phyloP scores from a whole-genome alignment of 1,140 invertebrate genomes.

The Drosophila willistoni region DNA sequence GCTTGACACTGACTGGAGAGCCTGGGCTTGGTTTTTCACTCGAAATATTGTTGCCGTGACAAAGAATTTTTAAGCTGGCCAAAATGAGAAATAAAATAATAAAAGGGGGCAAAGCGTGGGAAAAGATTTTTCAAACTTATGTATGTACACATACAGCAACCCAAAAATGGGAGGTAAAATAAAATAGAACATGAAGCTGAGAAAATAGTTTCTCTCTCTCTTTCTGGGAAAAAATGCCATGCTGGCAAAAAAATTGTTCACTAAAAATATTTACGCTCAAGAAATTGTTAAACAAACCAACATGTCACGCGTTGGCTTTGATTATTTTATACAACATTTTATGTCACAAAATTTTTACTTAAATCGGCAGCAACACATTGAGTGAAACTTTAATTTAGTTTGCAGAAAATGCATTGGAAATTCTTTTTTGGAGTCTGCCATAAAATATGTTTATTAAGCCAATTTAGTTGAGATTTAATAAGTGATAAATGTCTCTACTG shows the following conservation, averaged over 20 bases:
- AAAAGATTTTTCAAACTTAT: slow-evolving; percentile 55
- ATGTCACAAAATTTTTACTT: no score
- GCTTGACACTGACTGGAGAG: slow-evolving; percentile 23
- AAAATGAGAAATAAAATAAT: slow-evolving; percentile 30
- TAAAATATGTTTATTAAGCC: no score
- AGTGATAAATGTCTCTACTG: no score
- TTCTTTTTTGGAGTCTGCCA: no score
- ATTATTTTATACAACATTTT: not conserved
- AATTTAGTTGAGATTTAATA: no score
- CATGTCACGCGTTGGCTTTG: not conserved
- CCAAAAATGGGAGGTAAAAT: not conserved
- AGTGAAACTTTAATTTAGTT: no score
- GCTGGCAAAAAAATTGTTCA: slow-evolving; percentile 18
- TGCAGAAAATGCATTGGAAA: no score
- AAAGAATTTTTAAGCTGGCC: slow-evolving; percentile 66
- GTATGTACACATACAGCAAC: slow-evolving; percentile 19
- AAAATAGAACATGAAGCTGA: slow-evolving; percentile 15
- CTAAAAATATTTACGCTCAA: slow-evolving; percentile 4
- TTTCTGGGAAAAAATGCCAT: slow-evolving; percentile 30
- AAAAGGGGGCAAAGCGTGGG: slow-evolving; percentile 37
- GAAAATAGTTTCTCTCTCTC: not conserved
- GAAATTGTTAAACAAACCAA: slow-evolving; percentile 3
- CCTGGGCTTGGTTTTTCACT: slow-evolving; percentile 29
- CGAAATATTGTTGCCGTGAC: slow-evolving; percentile 63
- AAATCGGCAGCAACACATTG: no score